These are phyloP conservation scores for Scelioninae gen. 2 DNA, from an alignment of 2,888 invertebrate species.

Conservation along the genomic window DNA sequence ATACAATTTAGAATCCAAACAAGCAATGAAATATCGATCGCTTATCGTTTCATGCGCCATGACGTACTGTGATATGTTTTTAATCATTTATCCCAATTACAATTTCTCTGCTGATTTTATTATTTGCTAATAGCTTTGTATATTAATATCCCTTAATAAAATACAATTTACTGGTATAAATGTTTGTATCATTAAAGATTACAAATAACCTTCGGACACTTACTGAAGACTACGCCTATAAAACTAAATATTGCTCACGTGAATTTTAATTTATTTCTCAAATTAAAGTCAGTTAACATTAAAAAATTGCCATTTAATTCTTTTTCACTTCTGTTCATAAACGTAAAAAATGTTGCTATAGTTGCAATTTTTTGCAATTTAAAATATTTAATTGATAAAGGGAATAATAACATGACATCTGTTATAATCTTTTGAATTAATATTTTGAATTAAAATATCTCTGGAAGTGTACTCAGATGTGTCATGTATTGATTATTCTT, in stretches of 20 bases:
- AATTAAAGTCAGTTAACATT: too few species aligned
- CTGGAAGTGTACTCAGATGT: too few species aligned
- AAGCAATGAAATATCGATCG: constrained; percentile 60
- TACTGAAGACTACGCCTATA: constrained; percentile 72
- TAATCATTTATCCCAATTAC: not conserved
- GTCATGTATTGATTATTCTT: not conserved
- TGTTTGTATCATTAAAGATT: not conserved
- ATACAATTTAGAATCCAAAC: constrained; percentile 27
- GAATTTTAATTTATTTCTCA: constrained; percentile 63
- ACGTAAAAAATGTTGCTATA: too few species aligned
- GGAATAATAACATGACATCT: too few species aligned
- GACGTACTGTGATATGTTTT: constrained; percentile 50
- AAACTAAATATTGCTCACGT: constrained; percentile 69
- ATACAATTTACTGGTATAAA: not conserved
- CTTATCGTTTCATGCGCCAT: constrained; percentile 51
- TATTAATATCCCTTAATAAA: not conserved
- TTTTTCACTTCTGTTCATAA: too few species aligned
- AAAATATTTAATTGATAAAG: too few species aligned
- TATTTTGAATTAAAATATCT: too few species aligned
- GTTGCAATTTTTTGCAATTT: not conserved
- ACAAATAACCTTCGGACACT: not conserved
- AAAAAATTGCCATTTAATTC: too few species aligned
- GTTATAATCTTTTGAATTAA: too few species aligned
- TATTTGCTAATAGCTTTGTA: too few species aligned
- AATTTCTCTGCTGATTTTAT: too few species aligned